Evolutionary conservation across 2,797 vertebrate species (phyloP).

Genomic region (Thaleichthys pacificus): DNA sequence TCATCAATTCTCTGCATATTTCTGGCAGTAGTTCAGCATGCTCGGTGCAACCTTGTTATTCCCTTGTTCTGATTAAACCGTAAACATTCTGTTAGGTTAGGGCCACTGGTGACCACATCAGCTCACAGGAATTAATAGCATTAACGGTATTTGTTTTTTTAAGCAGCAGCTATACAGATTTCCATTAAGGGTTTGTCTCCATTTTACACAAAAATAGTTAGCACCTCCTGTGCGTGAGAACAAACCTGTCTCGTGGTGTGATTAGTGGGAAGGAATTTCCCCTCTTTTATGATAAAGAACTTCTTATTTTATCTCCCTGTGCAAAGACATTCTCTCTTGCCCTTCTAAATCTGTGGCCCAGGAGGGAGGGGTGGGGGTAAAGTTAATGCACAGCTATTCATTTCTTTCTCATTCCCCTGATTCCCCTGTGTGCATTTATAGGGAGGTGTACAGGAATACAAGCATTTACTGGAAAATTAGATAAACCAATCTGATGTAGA

Average conservation of each 20-base stretch:
- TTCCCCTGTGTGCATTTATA: slow-evolving; percentile 64
- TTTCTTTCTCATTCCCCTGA: slow-evolving; percentile 65
- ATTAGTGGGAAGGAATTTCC: not conserved
- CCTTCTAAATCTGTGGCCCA: slow-evolving; percentile 47
- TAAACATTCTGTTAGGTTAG: slow-evolving; percentile 42
- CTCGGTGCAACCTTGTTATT: slow-evolving; percentile 64
- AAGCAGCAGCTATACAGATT: not conserved
- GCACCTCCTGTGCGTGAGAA: not conserved
- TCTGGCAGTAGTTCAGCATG: slow-evolving; percentile 68
- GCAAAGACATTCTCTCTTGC: slow-evolving; percentile 37
- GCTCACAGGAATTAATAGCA: slow-evolving; percentile 21
- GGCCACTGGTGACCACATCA: slow-evolving; percentile 45
- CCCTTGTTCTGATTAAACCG: slow-evolving; percentile 45
- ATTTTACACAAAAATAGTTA: not conserved
- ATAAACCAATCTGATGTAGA: slow-evolving; percentile 75
- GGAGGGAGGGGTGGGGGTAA: slow-evolving; percentile 46
- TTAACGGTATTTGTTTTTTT: not conserved
- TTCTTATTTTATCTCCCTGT: slow-evolving; percentile 39
- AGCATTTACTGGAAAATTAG: slow-evolving; percentile 77
- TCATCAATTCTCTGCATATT: slow-evolving; percentile 80
- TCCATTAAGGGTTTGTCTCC: not conserved
- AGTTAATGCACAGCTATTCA: slow-evolving; percentile 68
- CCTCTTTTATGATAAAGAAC: slow-evolving; percentile 23
- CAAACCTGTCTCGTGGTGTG: not conserved
- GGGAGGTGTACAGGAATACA: slow-evolving; percentile 71